Conservation (phyloP, 2,888 invertebrate species). For the Digitonthophagus gazella region DNA sequence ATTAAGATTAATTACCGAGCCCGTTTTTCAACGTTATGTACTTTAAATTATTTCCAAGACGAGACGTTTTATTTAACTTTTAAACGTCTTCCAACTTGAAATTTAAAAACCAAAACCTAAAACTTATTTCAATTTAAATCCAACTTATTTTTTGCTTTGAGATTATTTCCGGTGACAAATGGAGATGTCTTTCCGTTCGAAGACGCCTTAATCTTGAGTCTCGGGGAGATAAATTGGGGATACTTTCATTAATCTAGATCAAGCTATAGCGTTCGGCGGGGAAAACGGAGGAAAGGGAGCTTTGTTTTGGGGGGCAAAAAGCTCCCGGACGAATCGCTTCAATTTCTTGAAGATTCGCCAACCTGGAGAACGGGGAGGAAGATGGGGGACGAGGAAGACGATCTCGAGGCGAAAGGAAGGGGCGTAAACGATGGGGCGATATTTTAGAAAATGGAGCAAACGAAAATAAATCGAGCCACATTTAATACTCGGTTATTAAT, state of each 20-base stretch:
- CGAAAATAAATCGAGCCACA: conserved; percentile 51
- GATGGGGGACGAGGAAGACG: not conserved
- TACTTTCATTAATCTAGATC: conserved; percentile 55
- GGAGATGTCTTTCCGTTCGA: conserved; percentile 47
- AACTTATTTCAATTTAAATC: not conserved
- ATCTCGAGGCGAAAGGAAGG: conserved; percentile 26
- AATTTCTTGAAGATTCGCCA: conserved; percentile 31
- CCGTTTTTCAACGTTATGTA: conserved; percentile 41
- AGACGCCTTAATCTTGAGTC: conserved; percentile 53
- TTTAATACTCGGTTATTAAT: conserved; percentile 51
- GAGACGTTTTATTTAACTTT: not conserved
- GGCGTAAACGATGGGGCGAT: conserved; percentile 16
- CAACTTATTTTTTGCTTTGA: too few species aligned
- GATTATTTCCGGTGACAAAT: conserved; percentile 45
- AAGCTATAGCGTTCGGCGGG: conserved; percentile 46
- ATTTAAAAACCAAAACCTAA: not conserved
- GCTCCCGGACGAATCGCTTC: too few species aligned
- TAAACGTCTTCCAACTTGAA: not conserved
- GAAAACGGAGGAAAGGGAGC: conserved; percentile 37
- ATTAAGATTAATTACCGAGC: conserved; percentile 49
- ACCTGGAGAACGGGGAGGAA: not conserved
- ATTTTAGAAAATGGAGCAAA: conserved; percentile 43
- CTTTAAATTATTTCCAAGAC: conserved; percentile 30
- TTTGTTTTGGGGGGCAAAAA: too few species aligned
- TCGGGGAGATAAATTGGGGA: conserved; percentile 52